Base-by-base conservation (phyloP, 37 sponge, comb jelly and placozoan species). In the Agelas oroides region DNA sequence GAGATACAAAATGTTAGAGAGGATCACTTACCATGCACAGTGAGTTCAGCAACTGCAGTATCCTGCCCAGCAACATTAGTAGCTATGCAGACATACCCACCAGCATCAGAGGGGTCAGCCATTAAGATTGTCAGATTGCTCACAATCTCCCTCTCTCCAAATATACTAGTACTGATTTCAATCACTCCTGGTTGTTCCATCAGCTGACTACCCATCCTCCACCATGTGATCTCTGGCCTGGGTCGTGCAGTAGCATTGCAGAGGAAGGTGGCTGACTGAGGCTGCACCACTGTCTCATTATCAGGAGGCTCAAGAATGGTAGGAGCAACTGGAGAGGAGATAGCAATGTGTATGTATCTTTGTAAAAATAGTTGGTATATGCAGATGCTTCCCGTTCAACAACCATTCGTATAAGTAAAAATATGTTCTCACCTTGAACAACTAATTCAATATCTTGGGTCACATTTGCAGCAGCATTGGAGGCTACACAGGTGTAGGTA, bases 161-260 rank as follows among this genome's bases (percentile, higher is more conserved):
- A 8, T 46, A 12, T 8, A 46, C 3, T 8, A 46, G 46, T 46
- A 46, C 3, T 46, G 46, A 46, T 46, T n/a, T n/a, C n/a, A n/a
- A n/a, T n/a, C n/a, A n/a, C n/a, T n/a, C n/a, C n/a, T n/a, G n/a
- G n/a, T n/a, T n/a, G n/a, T n/a, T n/a, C n/a, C n/a, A n/a, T n/a
- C n/a, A n/a, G n/a, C n/a, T n/a, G n/a, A n/a, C n/a, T n/a, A n/a
- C n/a, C n/a, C n/a, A n/a, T n/a, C 37, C 87, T 87, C 21, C 33
- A 70, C 92, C 92, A 92, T 18, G 79, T 79, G 75, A 92, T 79
- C 57, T 37, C 18, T 16, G 92, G 92, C 23, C 57, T 69, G 31
- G 92, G 92, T 31, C 61, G 41, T 12, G 74, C 92, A 25, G 77
- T 71, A 23, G 79, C 83, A 39, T 25, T 35, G 60, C 92, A 91